Evolutionary conservation across 2,113 vertebrate genomes (phyloP), one percentile per base, ranked within the genome.

Genomic region (Odontesthes bonariensis): DNA sequence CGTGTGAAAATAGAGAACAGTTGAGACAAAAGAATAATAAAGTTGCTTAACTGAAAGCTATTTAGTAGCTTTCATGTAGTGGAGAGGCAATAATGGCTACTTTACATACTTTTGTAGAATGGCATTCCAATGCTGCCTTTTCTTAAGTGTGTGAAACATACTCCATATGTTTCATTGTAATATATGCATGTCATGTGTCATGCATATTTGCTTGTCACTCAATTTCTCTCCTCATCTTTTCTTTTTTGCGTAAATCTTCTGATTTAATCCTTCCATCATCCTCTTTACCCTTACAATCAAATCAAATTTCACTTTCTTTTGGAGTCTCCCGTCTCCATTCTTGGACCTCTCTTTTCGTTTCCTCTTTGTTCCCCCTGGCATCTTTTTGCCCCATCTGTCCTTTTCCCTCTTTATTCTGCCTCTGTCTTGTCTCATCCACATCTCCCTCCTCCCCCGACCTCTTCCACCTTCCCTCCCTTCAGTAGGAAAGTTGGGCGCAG

Each of bases 401-500:
- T 35, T 61, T 44, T 35, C 35, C 17, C 5, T 8, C 14, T 58
- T 56, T 42, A 23, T 42, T 73, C 60, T 73, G 33, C 63, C 63
- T 27, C 55, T 68, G 27, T 64, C 61, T 44, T 69, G 23, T 56
- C 9, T 23, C 59, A 22, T 42, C 33, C 55, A 32, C 32, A 19
- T 20, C 44, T 56, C 54, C 54, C 31, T 23, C 38, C 23, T 44
- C 40, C 38, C 66, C 64, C 52, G 31, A 73, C 72, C 42, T 73
- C 84, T 72, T 80, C 79, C 70, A 69, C 62, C 77, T 47, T 72
- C 73, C 80, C 64, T 66, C 72, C 87, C 85, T 74, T 27, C 81
- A 92, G 80, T 91, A 94, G 92, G 92, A 93, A 92, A 81, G 79
- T 97, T 90, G 88, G 84, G 46, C 96, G 96, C 90, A 97, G 96